Conservation (phyloP, 2,797 vertebrate species). For the Mallotus villosus region DNA sequence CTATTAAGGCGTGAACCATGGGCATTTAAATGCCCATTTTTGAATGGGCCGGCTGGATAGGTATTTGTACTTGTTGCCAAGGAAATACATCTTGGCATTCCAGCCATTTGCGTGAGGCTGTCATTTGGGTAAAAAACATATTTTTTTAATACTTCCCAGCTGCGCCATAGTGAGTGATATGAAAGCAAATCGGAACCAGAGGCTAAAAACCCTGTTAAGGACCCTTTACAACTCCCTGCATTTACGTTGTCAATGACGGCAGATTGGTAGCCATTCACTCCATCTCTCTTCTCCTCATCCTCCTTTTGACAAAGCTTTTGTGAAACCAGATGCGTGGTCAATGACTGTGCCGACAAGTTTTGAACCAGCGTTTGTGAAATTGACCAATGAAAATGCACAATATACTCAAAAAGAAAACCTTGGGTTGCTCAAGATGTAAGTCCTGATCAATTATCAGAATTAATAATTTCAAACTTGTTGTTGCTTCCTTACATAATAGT, state of each 20-base stretch:
- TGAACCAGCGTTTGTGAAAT: not conserved
- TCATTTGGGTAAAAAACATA: slow-evolving; percentile 1
- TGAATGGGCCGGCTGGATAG: no score
- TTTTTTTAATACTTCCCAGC: slow-evolving; percentile 11
- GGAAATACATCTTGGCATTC: slow-evolving; percentile 31
- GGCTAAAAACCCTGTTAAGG: slow-evolving; percentile 5
- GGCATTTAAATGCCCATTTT: no score
- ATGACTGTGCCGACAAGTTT: not conserved
- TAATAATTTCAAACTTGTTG: no score
- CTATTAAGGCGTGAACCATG: no score
- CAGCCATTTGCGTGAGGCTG: slow-evolving; percentile 27
- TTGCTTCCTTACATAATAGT: no score
- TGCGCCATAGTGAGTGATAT: slow-evolving; percentile 24
- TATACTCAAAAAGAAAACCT: not conserved
- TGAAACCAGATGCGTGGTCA: not conserved
- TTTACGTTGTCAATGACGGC: slow-evolving; percentile 7
- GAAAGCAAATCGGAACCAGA: slow-evolving; percentile 19
- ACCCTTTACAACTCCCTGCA: slow-evolving; percentile 28
- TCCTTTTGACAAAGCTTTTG: not conserved
- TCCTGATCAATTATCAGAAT: no score
- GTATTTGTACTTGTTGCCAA: slow-evolving; percentile 2
- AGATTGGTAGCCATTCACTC: slow-evolving; percentile 5
- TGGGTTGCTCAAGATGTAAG: not conserved
- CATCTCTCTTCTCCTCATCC: not conserved
- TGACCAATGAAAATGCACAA: not conserved